Evolutionary conservation across 2,797 vertebrate genomes (phyloP).

Genomic region (Leuciscus waleckii): DNA sequence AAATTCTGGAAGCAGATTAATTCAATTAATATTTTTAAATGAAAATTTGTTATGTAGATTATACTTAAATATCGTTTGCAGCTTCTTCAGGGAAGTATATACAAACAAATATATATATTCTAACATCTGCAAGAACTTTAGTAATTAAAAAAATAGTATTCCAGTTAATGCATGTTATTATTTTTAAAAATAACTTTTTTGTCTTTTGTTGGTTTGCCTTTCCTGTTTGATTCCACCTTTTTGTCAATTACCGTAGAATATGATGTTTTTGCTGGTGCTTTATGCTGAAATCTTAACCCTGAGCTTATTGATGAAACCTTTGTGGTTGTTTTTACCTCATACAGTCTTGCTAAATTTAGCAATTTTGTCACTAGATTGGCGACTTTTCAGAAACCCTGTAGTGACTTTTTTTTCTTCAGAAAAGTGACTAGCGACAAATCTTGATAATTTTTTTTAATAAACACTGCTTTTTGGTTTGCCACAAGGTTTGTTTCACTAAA

Average conservation of each 20-base stretch:
- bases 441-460: too few relatives aligned
- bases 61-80: not conserved
- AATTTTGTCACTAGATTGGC: too few relatives aligned
- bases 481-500: too few relatives aligned
- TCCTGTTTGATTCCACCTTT: slow-evolving; percentile 1
- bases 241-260: not conserved
- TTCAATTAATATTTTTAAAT: not conserved
- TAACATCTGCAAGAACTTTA: too few relatives aligned
- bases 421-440: not conserved
- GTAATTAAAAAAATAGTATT: too few relatives aligned
- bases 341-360: not conserved
- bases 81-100: too few relatives aligned
- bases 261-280: not conserved
- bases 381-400: not conserved
- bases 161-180: not conserved
- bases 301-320: not conserved
- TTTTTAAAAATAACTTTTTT: not conserved
- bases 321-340: not conserved
- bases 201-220: not conserved
- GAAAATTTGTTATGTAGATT: not conserved
- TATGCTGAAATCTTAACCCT: not conserved
- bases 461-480: not conserved
- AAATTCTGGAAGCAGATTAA: not conserved
- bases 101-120: too few relatives aligned
- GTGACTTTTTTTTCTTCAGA: not conserved